Evolutionary conservation across 2,113 vertebrate genomes (phyloP), one percentile per base, ranked within the genome.

Genomic region (Charina bottae): DNA sequence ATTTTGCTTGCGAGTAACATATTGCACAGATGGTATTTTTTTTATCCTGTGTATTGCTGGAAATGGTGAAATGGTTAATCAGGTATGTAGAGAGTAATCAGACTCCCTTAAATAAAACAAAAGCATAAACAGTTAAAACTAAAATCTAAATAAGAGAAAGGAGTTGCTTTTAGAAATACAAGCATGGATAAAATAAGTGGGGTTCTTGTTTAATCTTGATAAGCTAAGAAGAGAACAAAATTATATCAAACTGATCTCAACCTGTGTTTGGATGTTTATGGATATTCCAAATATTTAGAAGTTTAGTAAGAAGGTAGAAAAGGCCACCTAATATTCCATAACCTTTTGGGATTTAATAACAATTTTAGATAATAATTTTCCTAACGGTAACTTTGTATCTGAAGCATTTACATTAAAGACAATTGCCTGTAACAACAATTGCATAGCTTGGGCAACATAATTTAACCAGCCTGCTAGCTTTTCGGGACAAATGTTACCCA

Each of bases 391-490:
- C 88, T 92, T 11, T 93, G 58, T 37, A 55, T 92, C 83, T 91
- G 95, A 96, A 96, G 26, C 53, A 95, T 55, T 89, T 90, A 89
- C 2, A 78, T 83, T 96, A 95, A 96, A 94, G 87, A 95, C 95
- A 33, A 9, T 64, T 86, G 68, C 93, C 93, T 90, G 93, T 90
- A 95, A 96, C 95, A 95, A 97, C 59, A 54, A 33, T 96, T 96
- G 94, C 90, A 90, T 58, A 94, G 60, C 64, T 93, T 78, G 87
- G 83, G 88, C 60, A 95, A 93, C 64, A 88, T 93, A 92, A 96
- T 97, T 97, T 95, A 94, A 93, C 93, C 85, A 94, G 94, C 93
- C 64, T 89, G 90, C 89, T 97, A 96, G 95, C 90, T 95, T 91
- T 78, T 96, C 95, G 92, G 95, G 96, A 96, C 95, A 94, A 0